Percentiles rank a stretch among this genome's conserved stretches.
phyloP scores from a whole-genome alignment of 2,113 vertebrate genomes.

The Falcunculus frontatus region DNA sequence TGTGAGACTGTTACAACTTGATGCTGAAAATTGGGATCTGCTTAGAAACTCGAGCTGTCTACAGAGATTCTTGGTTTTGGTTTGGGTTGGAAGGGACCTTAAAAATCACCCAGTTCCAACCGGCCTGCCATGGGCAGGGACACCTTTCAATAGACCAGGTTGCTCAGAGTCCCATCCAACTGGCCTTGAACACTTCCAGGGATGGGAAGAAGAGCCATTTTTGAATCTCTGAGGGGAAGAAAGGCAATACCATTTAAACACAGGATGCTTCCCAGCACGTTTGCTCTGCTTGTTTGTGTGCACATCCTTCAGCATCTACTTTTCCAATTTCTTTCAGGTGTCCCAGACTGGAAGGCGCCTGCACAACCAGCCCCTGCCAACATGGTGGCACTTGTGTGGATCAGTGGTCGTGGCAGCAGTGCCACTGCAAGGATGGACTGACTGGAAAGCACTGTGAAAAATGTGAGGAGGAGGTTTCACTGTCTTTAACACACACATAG shows the following conservation, averaged over 20 bases:
- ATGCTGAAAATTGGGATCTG: neutral
- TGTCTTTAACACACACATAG: neutral
- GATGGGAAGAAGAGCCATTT: neutral
- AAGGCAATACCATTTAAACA: neutral
- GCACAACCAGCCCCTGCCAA: conserved; percentile 83
- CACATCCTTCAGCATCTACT: neutral
- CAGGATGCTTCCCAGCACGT: accelerated
- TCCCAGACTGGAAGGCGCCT: conserved; percentile 89
- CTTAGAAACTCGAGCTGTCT: neutral
- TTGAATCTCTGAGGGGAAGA: neutral
- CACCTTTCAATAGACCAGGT: neutral
- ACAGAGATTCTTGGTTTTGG: neutral
- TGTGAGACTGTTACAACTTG: neutral
- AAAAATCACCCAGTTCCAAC: neutral
- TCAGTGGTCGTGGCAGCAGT: conserved; percentile 96
- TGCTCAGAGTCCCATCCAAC: neutral
- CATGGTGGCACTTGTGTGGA: conserved; percentile 90
- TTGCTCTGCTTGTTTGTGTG: neutral
- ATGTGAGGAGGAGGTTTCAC: conserved; percentile 71
- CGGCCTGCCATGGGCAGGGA: neutral
- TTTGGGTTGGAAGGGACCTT: neutral
- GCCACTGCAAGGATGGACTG: conserved; percentile 87
- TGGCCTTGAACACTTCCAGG: neutral
- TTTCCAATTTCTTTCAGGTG: conserved; percentile 77
- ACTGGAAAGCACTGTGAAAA: conserved; percentile 93